phyloP scores from a whole-genome alignment of 2,888 invertebrate species.

The Drosophila sordidula region DNA sequence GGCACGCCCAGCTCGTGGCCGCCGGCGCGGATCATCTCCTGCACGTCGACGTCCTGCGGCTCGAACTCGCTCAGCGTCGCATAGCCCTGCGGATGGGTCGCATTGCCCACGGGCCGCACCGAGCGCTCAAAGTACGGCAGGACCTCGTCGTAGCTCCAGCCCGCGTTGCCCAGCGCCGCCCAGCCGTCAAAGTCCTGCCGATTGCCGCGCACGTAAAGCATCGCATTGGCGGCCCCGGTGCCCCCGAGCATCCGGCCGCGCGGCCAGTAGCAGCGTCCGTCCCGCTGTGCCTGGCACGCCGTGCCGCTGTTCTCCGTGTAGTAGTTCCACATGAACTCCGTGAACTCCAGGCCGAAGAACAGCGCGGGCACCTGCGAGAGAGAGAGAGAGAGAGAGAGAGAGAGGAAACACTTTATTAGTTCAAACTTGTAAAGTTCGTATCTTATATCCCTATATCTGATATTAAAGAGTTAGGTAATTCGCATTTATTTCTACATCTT shows the following conservation, averaged over 20 bases:
- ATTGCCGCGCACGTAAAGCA: conserved; percentile 89
- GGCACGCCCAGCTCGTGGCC: conserved; percentile 85
- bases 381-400: no score
- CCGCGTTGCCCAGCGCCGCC: conserved; percentile 87
- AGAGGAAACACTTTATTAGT: no score
- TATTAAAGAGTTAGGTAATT: no score
- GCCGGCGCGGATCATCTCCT: conserved; percentile 83
- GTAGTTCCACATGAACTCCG: conserved; percentile 76
- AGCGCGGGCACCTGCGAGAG: conserved; percentile 65
- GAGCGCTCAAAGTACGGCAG: conserved; percentile 93
- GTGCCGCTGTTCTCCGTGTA: conserved; percentile 68
- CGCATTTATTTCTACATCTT: no score
- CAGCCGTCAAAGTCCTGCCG: conserved; percentile 88
- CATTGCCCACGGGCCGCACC: conserved; percentile 69
- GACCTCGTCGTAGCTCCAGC: conserved; percentile 91
- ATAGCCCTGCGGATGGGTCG: conserved; percentile 77
- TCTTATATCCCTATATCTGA: no score
- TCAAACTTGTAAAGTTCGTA: no score
- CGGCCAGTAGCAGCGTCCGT: conserved; percentile 86
- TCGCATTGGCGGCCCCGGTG: conserved; percentile 87
- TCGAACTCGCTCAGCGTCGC: conserved; percentile 85
- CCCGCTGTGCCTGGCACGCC: conserved; percentile 64
- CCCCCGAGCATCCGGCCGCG: conserved; percentile 89
- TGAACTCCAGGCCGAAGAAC: conserved; percentile 66
- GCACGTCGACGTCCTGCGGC: conserved; percentile 45